Evolutionary conservation across 2,888 invertebrate species (phyloP), one percentile per base, ranked within the genome.

Genomic region (Opisthograptis luteolata): DNA sequence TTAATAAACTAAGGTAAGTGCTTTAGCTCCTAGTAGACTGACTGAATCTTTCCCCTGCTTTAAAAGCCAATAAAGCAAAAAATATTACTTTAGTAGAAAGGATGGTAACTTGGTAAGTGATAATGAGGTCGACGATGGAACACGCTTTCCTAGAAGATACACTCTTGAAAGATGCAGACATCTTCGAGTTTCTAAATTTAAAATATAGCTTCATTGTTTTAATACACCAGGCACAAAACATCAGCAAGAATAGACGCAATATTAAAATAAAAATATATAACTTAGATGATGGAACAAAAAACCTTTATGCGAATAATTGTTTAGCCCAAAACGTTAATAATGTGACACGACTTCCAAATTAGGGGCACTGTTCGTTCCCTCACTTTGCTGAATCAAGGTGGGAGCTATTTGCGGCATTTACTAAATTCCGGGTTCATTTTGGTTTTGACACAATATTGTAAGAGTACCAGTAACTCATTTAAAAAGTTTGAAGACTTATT

Each of bases 371-470:
- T n/a, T n/a, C n/a, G 35, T 30, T 30, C 32, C 40, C 34, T 39
- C 20, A 39, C 42, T 41, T 31, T 17, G 20, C 12, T 30, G 19
- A 47, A 36, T 36, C 30, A 36, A 53, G 47, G 43, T 47, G 53
- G n/a, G 25, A 31, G 39, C 19, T 47, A 47, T 53, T 53, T 44
- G 43, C n/a, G 43, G 40, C 24, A 39, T 43, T 47, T 40, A 30
- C 39, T 40, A 47, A 42, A 46, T 34, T 41, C 35, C 39, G 20
- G 24, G 14, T 15, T 47, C 35, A 35, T 43, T 39, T 22, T 25
- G 9, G 34, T 28, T 9, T 7, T 32, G 25, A 9, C 27, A 40
- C 35, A 47, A 22, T 20, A 31, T 19, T 9, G 1, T 6, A 14
- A 4, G 7, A 15, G 10, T n/a, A 14, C 9, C 22, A 41, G 41